Base-by-base conservation (phyloP, 1,140 invertebrate species). In the Cyphomyrmex costatus region DNA sequence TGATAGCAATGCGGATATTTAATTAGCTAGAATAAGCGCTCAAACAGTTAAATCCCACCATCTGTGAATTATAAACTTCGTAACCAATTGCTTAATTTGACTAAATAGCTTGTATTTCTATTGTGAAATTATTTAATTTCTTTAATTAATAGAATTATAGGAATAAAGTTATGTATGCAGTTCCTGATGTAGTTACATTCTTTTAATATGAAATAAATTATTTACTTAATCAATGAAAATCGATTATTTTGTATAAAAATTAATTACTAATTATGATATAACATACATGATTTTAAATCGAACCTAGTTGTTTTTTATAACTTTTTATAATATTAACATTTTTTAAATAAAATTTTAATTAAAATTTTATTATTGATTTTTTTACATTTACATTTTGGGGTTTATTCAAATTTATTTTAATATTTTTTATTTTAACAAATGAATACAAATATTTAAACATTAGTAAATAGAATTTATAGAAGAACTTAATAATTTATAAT, bases 1-100 rank as follows among this genome's bases (percentile, higher is more conserved):
- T 74, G 53, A 83, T 83, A 83, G 79, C 79, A 83, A 83, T 61
- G 79, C 79, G 79, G 79, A 83, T 83, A 83, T 83, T 82, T 83
- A 83, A 83, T 83, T 83, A 83, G 68, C 36, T 82, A 73, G 66
- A 73, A 33, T 24, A 70, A 53, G 53, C 68, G 36, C 49, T 74
- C 53, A n/a, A n/a, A n/a, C n/a, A 83, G 19, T 73, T 82, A 66
- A 49, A 68, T 53, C 79, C 27, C 79, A 79, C 46, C 36, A 70
- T 70, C 33, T 82, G 36, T 21, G 36, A 53, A 73, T 82, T 24
- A 10, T 27, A 68, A 80, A 19, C n/a, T 14, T 42, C 8, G n/a
- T 14, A 60, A 82, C 24, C 24, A 66, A 21, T 24, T 19, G 24
- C 36, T 19, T 60, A 30, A 74, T 61, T 74, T 61, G 19, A 58